Conservation (phyloP, 64 coral and sea anemone species). For the Montipora capricornis region DNA sequence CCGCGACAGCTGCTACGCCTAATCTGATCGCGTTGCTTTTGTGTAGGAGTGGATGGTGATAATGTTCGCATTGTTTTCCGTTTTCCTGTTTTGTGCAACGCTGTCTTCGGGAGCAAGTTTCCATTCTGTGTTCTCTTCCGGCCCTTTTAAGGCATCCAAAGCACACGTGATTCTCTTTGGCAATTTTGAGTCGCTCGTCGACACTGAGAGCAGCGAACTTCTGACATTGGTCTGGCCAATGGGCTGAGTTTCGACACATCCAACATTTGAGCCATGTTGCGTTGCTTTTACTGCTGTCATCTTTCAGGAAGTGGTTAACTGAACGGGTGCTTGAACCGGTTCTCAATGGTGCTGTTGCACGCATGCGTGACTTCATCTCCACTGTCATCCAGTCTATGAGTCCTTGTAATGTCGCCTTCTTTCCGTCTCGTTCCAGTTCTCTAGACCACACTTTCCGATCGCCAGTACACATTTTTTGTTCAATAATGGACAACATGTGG, state of each 20-base stretch:
- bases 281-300: not conserved
- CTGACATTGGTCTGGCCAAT: too few species aligned
- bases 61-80: slow-evolving; percentile 35
- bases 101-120: slow-evolving; percentile 31
- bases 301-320: slow-evolving; percentile 19
- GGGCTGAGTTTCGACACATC: too few species aligned
- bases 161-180: too few species aligned
- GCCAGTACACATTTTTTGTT: too few species aligned
- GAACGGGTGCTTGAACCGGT: not conserved
- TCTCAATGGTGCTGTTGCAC: slow-evolving; percentile 34
- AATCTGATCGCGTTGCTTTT: slow-evolving; percentile 64
- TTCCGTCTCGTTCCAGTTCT: too few species aligned
- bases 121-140: slow-evolving; percentile 18
- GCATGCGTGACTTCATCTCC: slow-evolving; percentile 62
- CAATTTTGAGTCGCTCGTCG: too few species aligned
- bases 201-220: too few species aligned
- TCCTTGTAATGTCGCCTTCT: slow-evolving; percentile 12
- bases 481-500: too few species aligned
- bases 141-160: slow-evolving; percentile 53
- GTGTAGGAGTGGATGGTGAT: slow-evolving; percentile 51
- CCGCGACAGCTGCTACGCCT: slow-evolving; percentile 6
- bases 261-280: too few species aligned
- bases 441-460: too few species aligned
- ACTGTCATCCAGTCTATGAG: slow-evolving; percentile 46
- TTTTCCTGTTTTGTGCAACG: slow-evolving; percentile 55